Percentiles rank a stretch among this genome's conserved stretches.
Evolutionary conservation across 2,888 invertebrate genomes (phyloP).

Genomic region (Blastobasis lacticolella): DNA sequence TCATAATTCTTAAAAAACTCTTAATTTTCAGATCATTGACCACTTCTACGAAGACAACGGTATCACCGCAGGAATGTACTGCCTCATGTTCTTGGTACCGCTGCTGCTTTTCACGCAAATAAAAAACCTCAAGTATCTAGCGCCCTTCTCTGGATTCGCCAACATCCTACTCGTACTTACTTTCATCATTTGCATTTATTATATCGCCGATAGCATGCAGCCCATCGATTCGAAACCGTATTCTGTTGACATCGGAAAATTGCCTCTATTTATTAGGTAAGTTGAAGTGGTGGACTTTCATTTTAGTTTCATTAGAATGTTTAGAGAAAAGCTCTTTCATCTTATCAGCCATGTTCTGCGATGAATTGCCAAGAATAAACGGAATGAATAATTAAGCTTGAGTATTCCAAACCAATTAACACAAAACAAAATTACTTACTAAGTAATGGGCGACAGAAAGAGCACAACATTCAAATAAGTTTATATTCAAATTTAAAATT

Average conservation of each 20-base stretch:
- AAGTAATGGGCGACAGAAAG: no score
- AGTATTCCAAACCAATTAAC: no score
- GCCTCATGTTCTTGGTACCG: constrained; percentile 52
- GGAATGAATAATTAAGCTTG: no score
- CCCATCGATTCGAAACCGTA: constrained; percentile 64
- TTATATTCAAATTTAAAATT: no score
- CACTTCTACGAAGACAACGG: constrained; percentile 25
- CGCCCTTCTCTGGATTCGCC: constrained; percentile 92
- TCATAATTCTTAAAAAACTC: neutral
- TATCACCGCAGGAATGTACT: constrained; percentile 45
- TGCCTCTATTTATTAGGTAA: constrained; percentile 90
- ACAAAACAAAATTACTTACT: no score
- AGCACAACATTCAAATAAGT: no score
- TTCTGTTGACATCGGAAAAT: constrained; percentile 69
- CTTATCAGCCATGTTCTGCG: no score
- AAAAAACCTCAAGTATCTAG: constrained; percentile 85
- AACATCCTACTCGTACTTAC: constrained; percentile 86
- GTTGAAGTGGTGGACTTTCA: constrained; percentile 7
- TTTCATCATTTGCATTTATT: constrained; percentile 87
- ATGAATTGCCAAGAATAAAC: no score
- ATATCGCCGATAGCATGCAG: constrained; percentile 77
- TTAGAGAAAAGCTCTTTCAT: no score
- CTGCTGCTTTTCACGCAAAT: constrained; percentile 70
- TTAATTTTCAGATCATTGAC: constrained; percentile 46
- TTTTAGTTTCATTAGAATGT: no score